Percentiles rank a stretch among this genome's conserved stretches.
Conservation (phyloP, 2,888 invertebrate species). For the Limenitis camilla region DNA sequence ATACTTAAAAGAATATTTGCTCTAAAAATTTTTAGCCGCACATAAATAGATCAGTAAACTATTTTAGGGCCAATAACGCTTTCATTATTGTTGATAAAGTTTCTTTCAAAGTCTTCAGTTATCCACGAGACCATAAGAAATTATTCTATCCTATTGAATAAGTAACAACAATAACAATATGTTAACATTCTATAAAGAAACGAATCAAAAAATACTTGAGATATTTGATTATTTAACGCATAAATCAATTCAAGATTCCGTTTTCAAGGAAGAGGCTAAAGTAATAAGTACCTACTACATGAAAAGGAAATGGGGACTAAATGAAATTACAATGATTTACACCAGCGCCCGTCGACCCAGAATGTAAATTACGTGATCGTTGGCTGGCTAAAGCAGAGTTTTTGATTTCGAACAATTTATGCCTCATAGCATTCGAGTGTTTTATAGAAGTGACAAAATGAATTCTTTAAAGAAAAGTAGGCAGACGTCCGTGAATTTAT, state of each 20-base stretch:
- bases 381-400: constrained; percentile 28
- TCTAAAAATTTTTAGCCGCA: too few species aligned
- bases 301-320: constrained; percentile 28
- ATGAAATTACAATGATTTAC: constrained; percentile 43
- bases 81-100: too few species aligned
- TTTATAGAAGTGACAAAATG: too few species aligned
- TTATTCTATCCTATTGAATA: too few species aligned
- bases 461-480: too few species aligned
- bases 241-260: constrained; percentile 16
- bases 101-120: too few species aligned
- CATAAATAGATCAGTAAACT: too few species aligned
- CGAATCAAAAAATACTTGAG: neutral
- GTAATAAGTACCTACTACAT: constrained; percentile 22
- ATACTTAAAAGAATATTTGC: neutral
- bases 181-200: too few species aligned
- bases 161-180: too few species aligned
- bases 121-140: too few species aligned
- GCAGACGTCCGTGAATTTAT: too few species aligned
- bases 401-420: constrained; percentile 39
- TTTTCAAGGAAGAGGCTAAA: constrained; percentile 16
- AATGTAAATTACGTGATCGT: constrained; percentile 31
- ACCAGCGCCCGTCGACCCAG: constrained; percentile 30
- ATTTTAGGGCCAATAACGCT: too few species aligned
- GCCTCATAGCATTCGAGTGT: constrained; percentile 26
- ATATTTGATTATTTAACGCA: constrained; percentile 5